These are phyloP conservation scores for Patagioenas fasciata DNA, from an alignment of 2,113 vertebrate species.

Conservation along the genomic window DNA sequence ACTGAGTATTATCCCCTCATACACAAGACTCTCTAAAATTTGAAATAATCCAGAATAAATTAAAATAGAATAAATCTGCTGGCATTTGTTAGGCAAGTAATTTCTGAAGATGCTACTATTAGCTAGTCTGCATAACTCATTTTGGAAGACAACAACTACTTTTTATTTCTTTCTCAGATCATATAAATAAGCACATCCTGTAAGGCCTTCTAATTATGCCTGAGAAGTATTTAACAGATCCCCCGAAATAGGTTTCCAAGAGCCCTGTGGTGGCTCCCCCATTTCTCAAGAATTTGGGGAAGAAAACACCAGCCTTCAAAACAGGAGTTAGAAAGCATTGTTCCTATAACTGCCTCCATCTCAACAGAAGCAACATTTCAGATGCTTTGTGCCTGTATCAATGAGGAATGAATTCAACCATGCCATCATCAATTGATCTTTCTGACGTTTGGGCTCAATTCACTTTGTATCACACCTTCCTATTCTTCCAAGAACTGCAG, in stretches of 20 bases:
- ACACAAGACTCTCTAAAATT: not conserved
- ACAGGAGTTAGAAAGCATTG: not conserved
- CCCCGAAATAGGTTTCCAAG: not conserved
- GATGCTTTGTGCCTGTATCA: not conserved
- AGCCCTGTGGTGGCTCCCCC: not conserved
- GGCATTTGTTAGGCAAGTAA: not conserved
- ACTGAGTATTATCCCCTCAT: not conserved
- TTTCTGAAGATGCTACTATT: not conserved
- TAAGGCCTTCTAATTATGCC: not conserved
- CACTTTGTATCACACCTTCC: slow-evolving; percentile 29
- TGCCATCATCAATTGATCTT: slow-evolving; percentile 25
- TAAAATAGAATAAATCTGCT: not conserved
- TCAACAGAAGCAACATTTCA: not conserved
- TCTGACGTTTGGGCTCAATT: slow-evolving; percentile 37
- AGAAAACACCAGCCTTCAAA: not conserved
- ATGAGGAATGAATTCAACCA: slow-evolving; percentile 45
- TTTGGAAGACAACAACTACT: not conserved
- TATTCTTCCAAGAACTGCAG: slow-evolving; percentile 38
- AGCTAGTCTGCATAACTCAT: not conserved
- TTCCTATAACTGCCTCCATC: not conserved
- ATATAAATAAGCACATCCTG: not conserved
- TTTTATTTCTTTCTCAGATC: not conserved
- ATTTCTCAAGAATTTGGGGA: not conserved
- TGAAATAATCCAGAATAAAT: not conserved
- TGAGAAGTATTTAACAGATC: not conserved